A percentile compares a stretch with the other conserved stretches of the same genome.
Evolutionary conservation across 2,888 invertebrate genomes (phyloP).

Genomic region (Callimorpha dominula): DNA sequence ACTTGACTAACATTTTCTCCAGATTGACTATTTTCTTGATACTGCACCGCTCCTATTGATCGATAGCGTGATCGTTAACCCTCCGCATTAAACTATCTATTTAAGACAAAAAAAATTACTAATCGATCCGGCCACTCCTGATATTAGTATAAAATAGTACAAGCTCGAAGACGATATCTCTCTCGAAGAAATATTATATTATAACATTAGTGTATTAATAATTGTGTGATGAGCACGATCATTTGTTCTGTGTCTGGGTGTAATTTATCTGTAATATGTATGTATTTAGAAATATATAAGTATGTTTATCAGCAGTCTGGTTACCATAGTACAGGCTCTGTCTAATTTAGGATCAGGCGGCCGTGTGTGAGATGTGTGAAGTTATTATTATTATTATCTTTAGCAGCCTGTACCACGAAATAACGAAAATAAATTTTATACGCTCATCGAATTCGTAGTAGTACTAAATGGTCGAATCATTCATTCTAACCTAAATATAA

Average conservation of each 20-base stretch:
- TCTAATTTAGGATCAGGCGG: no score
- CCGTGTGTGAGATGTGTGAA: no score
- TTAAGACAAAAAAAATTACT: neutral
- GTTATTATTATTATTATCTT: neutral
- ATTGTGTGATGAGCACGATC: no score
- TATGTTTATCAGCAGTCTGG: no score
- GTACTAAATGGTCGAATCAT: neutral
- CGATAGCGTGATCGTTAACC: neutral
- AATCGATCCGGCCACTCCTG: neutral
- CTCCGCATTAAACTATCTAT: neutral
- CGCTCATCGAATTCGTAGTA: neutral
- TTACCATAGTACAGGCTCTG: no score
- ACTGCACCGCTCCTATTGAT: neutral
- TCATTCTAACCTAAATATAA: conserved; percentile 2
- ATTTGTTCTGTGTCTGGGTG: no score
- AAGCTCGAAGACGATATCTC: neutral
- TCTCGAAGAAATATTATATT: neutral
- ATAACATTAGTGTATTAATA: no score
- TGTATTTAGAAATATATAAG: no score
- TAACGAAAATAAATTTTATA: neutral
- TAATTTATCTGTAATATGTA: no score
- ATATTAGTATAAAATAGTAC: neutral
- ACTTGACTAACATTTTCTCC: neutral
- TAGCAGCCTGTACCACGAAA: neutral
- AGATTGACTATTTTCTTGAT: neutral